A percentile compares a stretch with the other conserved stretches of the same genome.
Evolutionary conservation across 2,113 vertebrate genomes (phyloP).

Genomic region (Takifugu bimaculatus): DNA sequence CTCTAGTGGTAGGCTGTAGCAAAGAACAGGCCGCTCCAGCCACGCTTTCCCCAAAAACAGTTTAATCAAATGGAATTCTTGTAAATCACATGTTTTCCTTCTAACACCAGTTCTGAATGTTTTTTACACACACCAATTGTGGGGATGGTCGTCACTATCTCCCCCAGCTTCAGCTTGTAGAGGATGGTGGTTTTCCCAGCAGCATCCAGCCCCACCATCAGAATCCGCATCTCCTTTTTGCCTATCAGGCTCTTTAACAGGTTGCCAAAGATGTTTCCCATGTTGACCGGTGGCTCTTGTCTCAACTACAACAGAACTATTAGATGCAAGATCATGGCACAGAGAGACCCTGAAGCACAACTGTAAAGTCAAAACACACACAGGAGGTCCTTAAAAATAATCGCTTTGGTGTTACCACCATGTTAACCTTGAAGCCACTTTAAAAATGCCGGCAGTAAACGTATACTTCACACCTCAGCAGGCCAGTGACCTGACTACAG

Average conservation of each 20-base stretch:
- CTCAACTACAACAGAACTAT: conserved; percentile 45
- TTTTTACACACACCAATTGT: conserved; percentile 78
- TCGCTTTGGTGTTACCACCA: conserved; percentile 35
- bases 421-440: conserved; percentile 24
- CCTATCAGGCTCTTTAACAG: conserved; percentile 92
- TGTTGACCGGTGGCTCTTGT: conserved; percentile 60
- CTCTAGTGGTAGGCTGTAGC: no score
- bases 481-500: conserved; percentile 35
- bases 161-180: conserved; percentile 90
- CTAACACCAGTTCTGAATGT: background rate
- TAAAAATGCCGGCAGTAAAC: conserved; percentile 35
- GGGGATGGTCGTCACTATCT: conserved; percentile 91
- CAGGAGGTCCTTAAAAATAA: conserved; percentile 25
- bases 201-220: conserved; percentile 91
- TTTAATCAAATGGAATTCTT: no score
- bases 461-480: conserved; percentile 36
- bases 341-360: conserved; percentile 8
- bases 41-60: no score
- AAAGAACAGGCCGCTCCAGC: no score
- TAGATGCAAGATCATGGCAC: conserved; percentile 4
- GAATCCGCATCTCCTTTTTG: conserved; percentile 93
- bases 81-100: no score
- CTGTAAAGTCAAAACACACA: conserved; percentile 6
- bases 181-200: conserved; percentile 93
- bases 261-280: conserved; percentile 92